Percentiles rank a stretch among this genome's conserved stretches.
Evolutionary conservation across 2,797 vertebrate species (phyloP).

Genomic region (Lemur catta): DNA sequence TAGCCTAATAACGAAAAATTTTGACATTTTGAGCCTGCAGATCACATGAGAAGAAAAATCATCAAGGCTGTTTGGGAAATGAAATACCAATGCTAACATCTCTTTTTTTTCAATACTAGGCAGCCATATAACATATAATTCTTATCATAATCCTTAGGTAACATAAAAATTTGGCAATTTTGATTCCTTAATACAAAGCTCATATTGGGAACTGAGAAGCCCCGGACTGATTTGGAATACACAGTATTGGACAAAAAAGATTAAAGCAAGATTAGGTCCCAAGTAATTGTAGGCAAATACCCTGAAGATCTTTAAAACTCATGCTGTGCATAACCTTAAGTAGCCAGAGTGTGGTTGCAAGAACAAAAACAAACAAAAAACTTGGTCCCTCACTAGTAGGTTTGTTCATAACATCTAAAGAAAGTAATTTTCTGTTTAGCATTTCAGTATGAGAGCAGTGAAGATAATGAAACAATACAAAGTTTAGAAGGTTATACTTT

Average conservation of each 20-base stretch:
- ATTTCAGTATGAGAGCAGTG: neutral
- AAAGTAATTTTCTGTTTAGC: neutral
- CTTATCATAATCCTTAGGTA: neutral
- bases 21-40: neutral
- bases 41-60: neutral
- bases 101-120: neutral
- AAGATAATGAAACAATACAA: neutral
- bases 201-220: neutral
- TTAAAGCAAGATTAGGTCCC: neutral
- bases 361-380: neutral
- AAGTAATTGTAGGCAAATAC: neutral
- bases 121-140: neutral
- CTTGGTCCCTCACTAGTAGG: neutral
- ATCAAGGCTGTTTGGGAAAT: neutral
- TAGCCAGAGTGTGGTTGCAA: neutral
- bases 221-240: neutral
- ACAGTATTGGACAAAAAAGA: neutral
- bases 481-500: neutral
- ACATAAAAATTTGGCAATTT: neutral
- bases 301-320: neutral
- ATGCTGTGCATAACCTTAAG: neutral
- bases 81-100: neutral
- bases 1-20: neutral
- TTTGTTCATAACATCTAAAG: neutral
- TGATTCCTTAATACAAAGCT: neutral